These are phyloP conservation scores for Adelges cooleyi DNA, from an alignment of 1,140 invertebrate genomes.

Conservation along the genomic window DNA sequence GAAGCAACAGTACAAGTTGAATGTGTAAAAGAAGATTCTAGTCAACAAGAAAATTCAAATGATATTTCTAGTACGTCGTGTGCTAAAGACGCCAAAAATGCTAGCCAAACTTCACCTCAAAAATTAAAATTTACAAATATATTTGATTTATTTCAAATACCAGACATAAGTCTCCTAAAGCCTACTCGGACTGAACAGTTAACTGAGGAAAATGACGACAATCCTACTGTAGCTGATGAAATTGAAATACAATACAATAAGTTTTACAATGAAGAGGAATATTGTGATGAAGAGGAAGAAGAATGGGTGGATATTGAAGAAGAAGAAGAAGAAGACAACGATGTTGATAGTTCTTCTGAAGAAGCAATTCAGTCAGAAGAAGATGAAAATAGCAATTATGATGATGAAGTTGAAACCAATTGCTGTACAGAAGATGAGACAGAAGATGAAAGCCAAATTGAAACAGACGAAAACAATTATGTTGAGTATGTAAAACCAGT, in stretches of 20 bases:
- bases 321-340: not conserved
- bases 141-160: constrained; percentile 18
- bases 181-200: not conserved
- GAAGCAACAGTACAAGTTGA: not conserved
- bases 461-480: too few relatives aligned
- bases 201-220: not conserved
- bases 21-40: not conserved
- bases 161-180: not conserved
- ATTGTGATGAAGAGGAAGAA: not conserved
- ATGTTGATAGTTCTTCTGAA: not conserved
- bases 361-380: not conserved
- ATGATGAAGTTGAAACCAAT: not conserved
- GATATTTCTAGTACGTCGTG: not conserved
- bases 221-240: not conserved
- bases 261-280: not conserved
- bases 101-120: not conserved
- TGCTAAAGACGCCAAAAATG: not conserved
- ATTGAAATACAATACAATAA: not conserved
- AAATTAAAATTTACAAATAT: not conserved
- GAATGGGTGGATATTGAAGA: not conserved
- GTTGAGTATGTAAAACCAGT: too few relatives aligned
- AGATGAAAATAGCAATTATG: not conserved
- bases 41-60: not conserved
- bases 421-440: not conserved
- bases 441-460: too few relatives aligned